Conservation (phyloP, 2,888 invertebrate genomes). For the Sthenelais limicola region DNA sequence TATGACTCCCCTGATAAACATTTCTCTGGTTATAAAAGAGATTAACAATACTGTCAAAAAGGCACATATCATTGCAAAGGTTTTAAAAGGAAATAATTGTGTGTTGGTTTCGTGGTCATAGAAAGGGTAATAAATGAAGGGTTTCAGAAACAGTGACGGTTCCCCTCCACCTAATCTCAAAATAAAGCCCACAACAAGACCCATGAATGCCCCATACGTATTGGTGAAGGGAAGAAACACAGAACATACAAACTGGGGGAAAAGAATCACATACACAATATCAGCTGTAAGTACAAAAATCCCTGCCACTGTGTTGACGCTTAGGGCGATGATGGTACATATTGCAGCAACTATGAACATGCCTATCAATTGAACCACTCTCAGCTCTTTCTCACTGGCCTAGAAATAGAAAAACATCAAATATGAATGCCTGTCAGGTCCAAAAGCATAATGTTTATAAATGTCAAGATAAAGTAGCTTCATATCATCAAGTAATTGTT, state of each 20-base stretch:
- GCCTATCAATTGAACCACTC: constrained; percentile 14
- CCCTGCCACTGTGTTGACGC: constrained; percentile 11
- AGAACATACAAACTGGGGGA: constrained; percentile 63
- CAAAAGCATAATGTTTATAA: background rate
- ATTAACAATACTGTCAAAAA: constrained; percentile 85
- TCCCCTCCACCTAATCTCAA: constrained; percentile 89
- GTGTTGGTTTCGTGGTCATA: constrained; percentile 76
- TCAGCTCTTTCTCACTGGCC: constrained; percentile 29
- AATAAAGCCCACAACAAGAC: constrained; percentile 82
- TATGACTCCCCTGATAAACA: constrained; percentile 23
- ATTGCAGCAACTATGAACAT: constrained; percentile 34
- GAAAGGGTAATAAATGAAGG: constrained; percentile 87
- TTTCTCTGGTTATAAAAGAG: constrained; percentile 80
- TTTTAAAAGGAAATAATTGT: constrained; percentile 95
- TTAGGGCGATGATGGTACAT: constrained; percentile 30
- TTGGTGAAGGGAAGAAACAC: constrained; percentile 59
- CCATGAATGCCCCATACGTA: constrained; percentile 59
- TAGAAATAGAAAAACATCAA: background rate
- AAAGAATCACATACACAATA: constrained; percentile 64
- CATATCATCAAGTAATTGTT: background rate
- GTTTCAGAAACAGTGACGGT: constrained; percentile 84
- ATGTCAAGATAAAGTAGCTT: background rate
- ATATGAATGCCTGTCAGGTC: background rate
- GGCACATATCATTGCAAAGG: constrained; percentile 92
- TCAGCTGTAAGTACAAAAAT: constrained; percentile 61